Percentiles rank a stretch among this genome's conserved stretches.
These are phyloP conservation scores for Hippotragus niger DNA, from an alignment of 2,113 vertebrate species.

Conservation along the genomic window DNA sequence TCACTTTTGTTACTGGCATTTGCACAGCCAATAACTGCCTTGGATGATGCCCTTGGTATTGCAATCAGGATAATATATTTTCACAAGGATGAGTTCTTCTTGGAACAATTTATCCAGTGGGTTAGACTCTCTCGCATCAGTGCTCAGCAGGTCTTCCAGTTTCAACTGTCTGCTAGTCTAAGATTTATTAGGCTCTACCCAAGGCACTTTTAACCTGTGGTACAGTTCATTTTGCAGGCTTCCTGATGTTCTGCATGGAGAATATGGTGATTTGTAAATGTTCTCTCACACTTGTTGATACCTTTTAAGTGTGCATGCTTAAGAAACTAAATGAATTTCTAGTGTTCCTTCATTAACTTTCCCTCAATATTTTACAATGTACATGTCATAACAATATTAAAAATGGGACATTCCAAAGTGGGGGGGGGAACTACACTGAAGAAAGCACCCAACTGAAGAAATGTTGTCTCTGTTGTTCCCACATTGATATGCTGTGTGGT, in stretches of 20 bases:
- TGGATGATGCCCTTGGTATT: constrained; percentile 27
- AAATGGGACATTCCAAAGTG: background rate
- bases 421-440: background rate
- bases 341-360: background rate
- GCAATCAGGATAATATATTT: constrained; percentile 52
- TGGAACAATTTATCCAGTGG: constrained; percentile 44
- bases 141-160: constrained; percentile 9
- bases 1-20: constrained; percentile 54
- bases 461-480: accelerated
- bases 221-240: constrained; percentile 49
- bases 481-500: background rate
- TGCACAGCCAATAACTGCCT: constrained; percentile 47
- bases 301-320: background rate
- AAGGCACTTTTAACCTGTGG: constrained; percentile 3
- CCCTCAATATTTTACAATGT: background rate
- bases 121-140: background rate
- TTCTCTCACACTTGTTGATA: background rate
- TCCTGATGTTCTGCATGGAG: background rate
- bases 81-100: constrained; percentile 52
- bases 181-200: constrained; percentile 49
- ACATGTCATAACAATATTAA: background rate
- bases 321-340: constrained; percentile 11
- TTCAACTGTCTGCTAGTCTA: constrained; percentile 8
- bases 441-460: background rate
- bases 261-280: background rate